phyloP scores from a whole-genome alignment of 1,140 invertebrate genomes.

The Aphaenogaster floridana region DNA sequence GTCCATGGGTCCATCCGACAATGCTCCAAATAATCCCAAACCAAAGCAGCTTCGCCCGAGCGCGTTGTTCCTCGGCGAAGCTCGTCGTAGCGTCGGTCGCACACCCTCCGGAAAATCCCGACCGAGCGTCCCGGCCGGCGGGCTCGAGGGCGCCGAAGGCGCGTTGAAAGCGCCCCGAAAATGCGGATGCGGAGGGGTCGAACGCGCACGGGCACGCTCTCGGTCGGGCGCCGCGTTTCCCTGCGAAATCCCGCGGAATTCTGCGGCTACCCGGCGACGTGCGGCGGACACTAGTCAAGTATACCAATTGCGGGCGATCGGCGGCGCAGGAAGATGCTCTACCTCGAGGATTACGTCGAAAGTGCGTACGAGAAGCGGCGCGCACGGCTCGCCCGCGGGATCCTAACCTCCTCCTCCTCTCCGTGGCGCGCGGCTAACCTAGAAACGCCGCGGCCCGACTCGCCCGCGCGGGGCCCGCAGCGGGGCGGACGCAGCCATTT shows the following conservation, averaged over 20 bases:
- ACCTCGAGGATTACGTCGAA: slow-evolving; percentile 98
- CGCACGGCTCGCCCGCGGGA: slow-evolving; percentile 59
- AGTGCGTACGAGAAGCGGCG: slow-evolving; percentile 90
- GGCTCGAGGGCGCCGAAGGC: too few relatives aligned
- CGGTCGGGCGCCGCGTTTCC: slow-evolving; percentile 73
- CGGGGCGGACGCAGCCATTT: slow-evolving; percentile 32
- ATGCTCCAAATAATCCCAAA: slow-evolving; percentile 41
- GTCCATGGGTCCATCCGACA: neutral
- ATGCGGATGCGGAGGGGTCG: slow-evolving; percentile 72
- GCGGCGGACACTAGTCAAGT: slow-evolving; percentile 74
- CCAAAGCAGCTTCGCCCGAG: neutral
- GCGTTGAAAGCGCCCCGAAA: slow-evolving; percentile 52
- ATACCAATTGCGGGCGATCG: slow-evolving; percentile 52
- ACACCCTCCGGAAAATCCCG: neutral
- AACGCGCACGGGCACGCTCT: slow-evolving; percentile 79
- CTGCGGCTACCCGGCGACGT: slow-evolving; percentile 52
- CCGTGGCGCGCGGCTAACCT: slow-evolving; percentile 21
- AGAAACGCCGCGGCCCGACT: neutral
- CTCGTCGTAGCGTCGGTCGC: neutral
- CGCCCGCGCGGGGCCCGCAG: neutral
- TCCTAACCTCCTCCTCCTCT: slow-evolving; percentile 31
- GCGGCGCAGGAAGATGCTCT: slow-evolving; percentile 91
- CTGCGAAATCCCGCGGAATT: slow-evolving; percentile 46
- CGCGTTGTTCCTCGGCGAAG: neutral
- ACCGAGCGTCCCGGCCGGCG: too few relatives aligned